Evolutionary conservation across 2,113 vertebrate genomes (phyloP).

Genomic region (Oncorhynchus masou): DNA sequence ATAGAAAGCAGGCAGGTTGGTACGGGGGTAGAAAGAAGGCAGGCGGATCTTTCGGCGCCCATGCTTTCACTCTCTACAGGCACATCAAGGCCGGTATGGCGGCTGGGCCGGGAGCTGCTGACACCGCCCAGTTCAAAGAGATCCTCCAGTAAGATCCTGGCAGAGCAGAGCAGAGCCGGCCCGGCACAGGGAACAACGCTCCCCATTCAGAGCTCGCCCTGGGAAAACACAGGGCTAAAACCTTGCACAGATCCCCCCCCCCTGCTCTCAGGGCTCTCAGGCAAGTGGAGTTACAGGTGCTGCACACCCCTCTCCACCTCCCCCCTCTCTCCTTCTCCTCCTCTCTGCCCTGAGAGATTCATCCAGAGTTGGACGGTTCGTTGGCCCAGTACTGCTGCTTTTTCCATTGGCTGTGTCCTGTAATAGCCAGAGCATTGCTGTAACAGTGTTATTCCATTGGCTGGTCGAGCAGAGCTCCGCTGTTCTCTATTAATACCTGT

Average conservation of each 20-base stretch:
- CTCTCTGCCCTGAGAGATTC: background rate
- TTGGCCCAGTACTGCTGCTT: background rate
- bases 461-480: background rate
- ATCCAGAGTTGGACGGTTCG: background rate
- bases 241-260: conserved; percentile 7
- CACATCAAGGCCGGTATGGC: conserved; percentile 49
- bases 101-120: conserved; percentile 49
- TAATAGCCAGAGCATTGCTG: background rate
- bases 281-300: conserved; percentile 69
- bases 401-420: conserved; percentile 3
- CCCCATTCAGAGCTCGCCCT: conserved; percentile 56
- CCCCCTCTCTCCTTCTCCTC: background rate
- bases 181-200: conserved; percentile 7
- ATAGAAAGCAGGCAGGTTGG: background rate
- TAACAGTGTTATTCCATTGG: background rate
- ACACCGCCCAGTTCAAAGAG: conserved; percentile 69
- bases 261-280: conserved; percentile 43
- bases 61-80: conserved; percentile 61
- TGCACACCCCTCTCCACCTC: conserved; percentile 13
- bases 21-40: background rate
- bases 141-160: conserved; percentile 60
- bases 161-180: background rate
- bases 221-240: conserved; percentile 53
- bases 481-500: too few relatives aligned
- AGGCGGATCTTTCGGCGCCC: conserved; percentile 57